These are phyloP conservation scores for zebrafish (Danio rerio) DNA, from an alignment of 2,113 vertebrate genomes.

Conservation along the genomic window GRCz12tu NC_133189.1:9255501-9256000, in stretches of 20 bases:
- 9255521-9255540: too few relatives aligned
- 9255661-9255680: neutral
- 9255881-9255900: neutral
- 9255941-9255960: conserved; percentile 28
- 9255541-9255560: too few relatives aligned
- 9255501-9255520: too few relatives aligned
- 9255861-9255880: too few relatives aligned
- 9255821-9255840: conserved; percentile 13
- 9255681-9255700: neutral
- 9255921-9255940: conserved; percentile 1
- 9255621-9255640: neutral
- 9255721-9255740: neutral
- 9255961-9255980: conserved; percentile 16
- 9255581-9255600: too few relatives aligned
- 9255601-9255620: too few relatives aligned
- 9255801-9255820: neutral
- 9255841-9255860: neutral
- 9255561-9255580: too few relatives aligned
- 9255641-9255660: neutral
- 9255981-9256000: conserved; percentile 9
- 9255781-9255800: neutral
- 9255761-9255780: neutral
- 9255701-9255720: neutral
- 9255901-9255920: conserved; percentile 9
- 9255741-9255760: neutral